These are phyloP conservation scores for Rhynchopsitta pachyrhyncha DNA, from an alignment of 2,113 vertebrate genomes.

Conservation along the genomic window DNA sequence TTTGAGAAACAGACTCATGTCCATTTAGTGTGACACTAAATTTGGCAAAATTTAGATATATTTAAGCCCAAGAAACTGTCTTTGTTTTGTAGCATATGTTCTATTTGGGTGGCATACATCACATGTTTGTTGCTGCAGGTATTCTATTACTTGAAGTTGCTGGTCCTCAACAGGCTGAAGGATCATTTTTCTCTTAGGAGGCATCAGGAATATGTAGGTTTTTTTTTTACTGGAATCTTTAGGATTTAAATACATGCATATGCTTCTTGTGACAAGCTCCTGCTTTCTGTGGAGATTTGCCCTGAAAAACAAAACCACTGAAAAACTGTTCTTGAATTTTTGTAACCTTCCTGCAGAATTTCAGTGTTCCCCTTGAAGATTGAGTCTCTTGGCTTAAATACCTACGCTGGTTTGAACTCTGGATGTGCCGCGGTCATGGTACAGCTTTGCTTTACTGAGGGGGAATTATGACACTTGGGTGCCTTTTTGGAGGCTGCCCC, in stretches of 20 bases:
- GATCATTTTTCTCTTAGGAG: background rate
- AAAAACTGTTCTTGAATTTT: background rate
- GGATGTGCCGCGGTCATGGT: fast-evolving
- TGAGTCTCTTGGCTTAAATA: background rate
- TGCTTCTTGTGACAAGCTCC: background rate
- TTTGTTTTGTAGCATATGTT: background rate
- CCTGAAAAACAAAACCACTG: background rate
- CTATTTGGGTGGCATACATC: background rate
- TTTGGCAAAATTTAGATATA: too few relatives aligned
- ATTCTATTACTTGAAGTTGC: background rate
- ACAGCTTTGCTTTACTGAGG: background rate
- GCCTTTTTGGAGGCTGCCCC: background rate
- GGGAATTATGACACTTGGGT: fast-evolving
- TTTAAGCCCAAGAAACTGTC: background rate
- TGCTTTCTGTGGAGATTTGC: background rate
- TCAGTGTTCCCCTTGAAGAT: background rate
- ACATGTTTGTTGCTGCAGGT: background rate
- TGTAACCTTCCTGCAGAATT: background rate
- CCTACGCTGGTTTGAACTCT: background rate
- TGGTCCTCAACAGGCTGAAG: background rate
- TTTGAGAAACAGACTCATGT: background rate
- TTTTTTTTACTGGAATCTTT: background rate
- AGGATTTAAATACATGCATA: background rate
- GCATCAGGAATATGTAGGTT: background rate
- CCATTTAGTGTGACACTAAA: background rate